These are phyloP conservation scores for Rhinogobius similis DNA, from an alignment of 2,113 vertebrate species.

Conservation along the genomic window DNA sequence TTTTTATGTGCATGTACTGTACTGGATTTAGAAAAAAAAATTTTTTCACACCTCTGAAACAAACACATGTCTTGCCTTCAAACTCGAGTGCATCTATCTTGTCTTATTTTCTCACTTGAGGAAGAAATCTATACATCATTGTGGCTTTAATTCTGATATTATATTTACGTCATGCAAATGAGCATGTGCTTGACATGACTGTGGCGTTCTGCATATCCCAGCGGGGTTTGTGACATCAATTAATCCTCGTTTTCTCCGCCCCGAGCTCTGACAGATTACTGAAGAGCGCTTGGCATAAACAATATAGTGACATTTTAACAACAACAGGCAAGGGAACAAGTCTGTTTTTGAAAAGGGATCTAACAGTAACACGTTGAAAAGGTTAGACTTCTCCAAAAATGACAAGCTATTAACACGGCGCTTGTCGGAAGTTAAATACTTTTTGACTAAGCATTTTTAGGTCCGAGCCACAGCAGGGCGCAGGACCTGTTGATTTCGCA, in stretches of 20 bases:
- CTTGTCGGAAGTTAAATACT: slow-evolving; percentile 6
- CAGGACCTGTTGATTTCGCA: too few species aligned
- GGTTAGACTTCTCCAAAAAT: neutral
- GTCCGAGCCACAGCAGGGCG: too few species aligned
- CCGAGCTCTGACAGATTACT: slow-evolving; percentile 22
- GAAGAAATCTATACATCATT: slow-evolving; percentile 26
- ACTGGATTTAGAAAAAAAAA: too few species aligned
- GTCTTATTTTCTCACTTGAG: neutral
- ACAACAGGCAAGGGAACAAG: neutral
- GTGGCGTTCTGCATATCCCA: slow-evolving; percentile 22
- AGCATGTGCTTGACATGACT: slow-evolving; percentile 22
- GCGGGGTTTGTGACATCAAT: slow-evolving; percentile 39
- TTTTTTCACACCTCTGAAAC: too few species aligned
- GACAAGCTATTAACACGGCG: slow-evolving; percentile 9
- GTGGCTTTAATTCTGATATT: slow-evolving; percentile 36
- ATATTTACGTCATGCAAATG: slow-evolving; percentile 45
- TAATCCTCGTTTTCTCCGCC: slow-evolving; percentile 37
- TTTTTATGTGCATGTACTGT: too few species aligned
- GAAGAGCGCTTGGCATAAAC: slow-evolving; percentile 21
- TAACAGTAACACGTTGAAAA: neutral
- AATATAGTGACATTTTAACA: slow-evolving; percentile 23
- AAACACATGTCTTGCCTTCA: too few species aligned
- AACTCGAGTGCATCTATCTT: too few species aligned
- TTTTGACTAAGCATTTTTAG: slow-evolving; percentile 10
- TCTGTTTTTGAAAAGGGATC: slow-evolving; percentile 10